phyloP scores from a whole-genome alignment of 2,888 invertebrate genomes.

The Synanthedon tipuliformis region DNA sequence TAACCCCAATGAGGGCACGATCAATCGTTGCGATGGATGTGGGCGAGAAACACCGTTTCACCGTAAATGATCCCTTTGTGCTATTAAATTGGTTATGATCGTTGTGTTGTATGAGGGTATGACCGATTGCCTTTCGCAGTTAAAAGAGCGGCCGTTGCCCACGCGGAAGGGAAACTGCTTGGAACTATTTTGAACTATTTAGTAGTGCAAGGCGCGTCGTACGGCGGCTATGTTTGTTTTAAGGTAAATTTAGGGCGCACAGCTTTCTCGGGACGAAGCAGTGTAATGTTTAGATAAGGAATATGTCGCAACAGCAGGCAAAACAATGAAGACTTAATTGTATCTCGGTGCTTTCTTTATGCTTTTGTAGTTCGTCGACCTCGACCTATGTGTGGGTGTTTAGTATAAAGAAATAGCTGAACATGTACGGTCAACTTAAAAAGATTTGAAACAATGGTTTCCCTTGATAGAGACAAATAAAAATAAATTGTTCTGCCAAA shows the following conservation, averaged over 20 bases:
- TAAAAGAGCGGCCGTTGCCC: conserved; percentile 19
- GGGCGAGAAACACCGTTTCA: conserved; percentile 43
- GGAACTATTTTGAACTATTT: conserved; percentile 8
- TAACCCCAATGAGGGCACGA: conserved; percentile 55
- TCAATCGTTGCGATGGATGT: conserved; percentile 53
- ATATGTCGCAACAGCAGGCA: conserved; percentile 45
- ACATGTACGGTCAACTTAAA: not conserved
- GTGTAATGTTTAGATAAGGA: conserved; percentile 46
- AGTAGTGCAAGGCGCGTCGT: conserved; percentile 7
- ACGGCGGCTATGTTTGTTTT: conserved; percentile 23
- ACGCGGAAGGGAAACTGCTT: conserved; percentile 8
- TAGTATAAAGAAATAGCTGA: conserved; percentile 3
- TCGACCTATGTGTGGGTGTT: conserved; percentile 24
- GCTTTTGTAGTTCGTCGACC: conserved; percentile 41
- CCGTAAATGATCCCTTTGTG: conserved; percentile 61
- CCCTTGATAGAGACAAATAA: conserved; percentile 16
- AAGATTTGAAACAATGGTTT: conserved; percentile 24
- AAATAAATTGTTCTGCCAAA: conserved; percentile 11
- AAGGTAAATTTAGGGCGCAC: conserved; percentile 28
- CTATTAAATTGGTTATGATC: conserved; percentile 51
- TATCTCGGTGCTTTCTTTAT: conserved; percentile 38
- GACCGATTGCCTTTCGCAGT: conserved; percentile 56
- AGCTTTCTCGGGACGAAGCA: conserved; percentile 33
- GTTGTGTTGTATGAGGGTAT: conserved; percentile 40
- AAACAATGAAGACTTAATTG: conserved; percentile 64